Evolutionary conservation across 2,888 invertebrate species (phyloP).

Genomic region (Melinopterus prodromus): DNA sequence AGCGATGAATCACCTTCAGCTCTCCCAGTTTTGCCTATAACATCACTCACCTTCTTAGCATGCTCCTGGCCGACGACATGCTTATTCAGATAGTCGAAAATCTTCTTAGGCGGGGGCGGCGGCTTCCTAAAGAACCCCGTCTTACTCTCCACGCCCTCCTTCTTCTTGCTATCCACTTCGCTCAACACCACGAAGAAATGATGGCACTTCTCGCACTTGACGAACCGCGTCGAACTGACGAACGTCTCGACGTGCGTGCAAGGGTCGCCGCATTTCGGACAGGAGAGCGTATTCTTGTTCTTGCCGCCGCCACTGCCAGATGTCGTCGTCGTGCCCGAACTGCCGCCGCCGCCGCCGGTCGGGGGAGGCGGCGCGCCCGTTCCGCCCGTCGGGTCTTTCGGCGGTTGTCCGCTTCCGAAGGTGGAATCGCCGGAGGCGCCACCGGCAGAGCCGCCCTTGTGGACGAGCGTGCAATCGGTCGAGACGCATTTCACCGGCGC

Average conservation of each 20-base stretch:
- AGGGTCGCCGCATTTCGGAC: constrained; percentile 97
- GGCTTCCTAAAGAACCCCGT: constrained; percentile 81
- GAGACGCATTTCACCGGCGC: neutral
- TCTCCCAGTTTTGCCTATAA: no score
- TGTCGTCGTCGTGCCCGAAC: constrained; percentile 37
- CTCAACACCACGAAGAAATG: constrained; percentile 97
- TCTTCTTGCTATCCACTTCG: constrained; percentile 91
- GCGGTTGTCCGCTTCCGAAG: neutral
- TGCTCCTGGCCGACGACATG: constrained; percentile 97
- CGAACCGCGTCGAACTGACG: constrained; percentile 95
- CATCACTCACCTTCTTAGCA: constrained; percentile 80
- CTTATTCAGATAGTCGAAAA: constrained; percentile 94
- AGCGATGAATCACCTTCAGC: no score
- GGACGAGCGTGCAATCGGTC: neutral
- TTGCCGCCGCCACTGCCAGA: constrained; percentile 64
- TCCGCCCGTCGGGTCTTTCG: constrained; percentile 47
- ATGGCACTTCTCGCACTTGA: constrained; percentile 97
- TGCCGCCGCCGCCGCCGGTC: constrained; percentile 41
- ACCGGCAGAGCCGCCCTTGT: neutral
- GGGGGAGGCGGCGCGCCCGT: constrained; percentile 45
- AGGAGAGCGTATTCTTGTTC: constrained; percentile 82
- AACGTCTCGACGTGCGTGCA: constrained; percentile 97
- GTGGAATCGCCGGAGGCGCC: neutral
- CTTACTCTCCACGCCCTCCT: constrained; percentile 79
- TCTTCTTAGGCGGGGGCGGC: constrained; percentile 96